Percentiles rank a stretch among this genome's conserved stretches.
phyloP scores from a whole-genome alignment of 2,113 vertebrate species.

The Amphiprion ocellaris region DNA sequence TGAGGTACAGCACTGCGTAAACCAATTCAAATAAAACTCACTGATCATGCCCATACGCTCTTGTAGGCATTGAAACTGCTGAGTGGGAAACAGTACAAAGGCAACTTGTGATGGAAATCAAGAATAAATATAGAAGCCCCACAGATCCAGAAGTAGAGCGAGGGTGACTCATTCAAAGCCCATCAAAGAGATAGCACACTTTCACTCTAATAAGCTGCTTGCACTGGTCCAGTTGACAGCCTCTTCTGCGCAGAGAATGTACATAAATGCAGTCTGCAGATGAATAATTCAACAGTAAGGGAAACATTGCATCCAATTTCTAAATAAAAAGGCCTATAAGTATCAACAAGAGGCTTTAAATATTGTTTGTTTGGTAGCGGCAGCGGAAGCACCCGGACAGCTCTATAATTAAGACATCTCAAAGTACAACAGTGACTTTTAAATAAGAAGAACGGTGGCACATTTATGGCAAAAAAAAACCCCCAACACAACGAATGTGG shows the following conservation, averaged over 20 bases:
- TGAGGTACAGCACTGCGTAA: slow-evolving; percentile 6
- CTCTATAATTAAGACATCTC: slow-evolving; percentile 43
- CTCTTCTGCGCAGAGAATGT: slow-evolving; percentile 44
- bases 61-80: slow-evolving; percentile 28
- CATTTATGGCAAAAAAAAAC: neutral
- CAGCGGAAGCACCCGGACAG: neutral
- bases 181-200: slow-evolving; percentile 64
- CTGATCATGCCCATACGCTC: neutral
- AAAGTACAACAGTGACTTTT: slow-evolving; percentile 2
- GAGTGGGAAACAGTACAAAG: slow-evolving; percentile 35
- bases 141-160: slow-evolving; percentile 6
- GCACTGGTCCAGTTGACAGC: slow-evolving; percentile 53
- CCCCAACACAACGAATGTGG: neutral
- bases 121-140: slow-evolving; percentile 44
- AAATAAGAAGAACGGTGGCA: neutral
- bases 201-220: slow-evolving; percentile 68
- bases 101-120: slow-evolving; percentile 45
- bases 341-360: slow-evolving; percentile 42
- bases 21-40: slow-evolving; percentile 23
- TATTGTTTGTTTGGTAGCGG: slow-evolving; percentile 21
- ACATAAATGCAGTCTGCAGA: slow-evolving; percentile 51
- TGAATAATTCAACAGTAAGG: slow-evolving; percentile 66
- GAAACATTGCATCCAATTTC: slow-evolving; percentile 46
- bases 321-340: slow-evolving; percentile 29
- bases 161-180: slow-evolving; percentile 64